phyloP scores from a whole-genome alignment of 1,140 invertebrate genomes.

The Uloborus diversus region DNA sequence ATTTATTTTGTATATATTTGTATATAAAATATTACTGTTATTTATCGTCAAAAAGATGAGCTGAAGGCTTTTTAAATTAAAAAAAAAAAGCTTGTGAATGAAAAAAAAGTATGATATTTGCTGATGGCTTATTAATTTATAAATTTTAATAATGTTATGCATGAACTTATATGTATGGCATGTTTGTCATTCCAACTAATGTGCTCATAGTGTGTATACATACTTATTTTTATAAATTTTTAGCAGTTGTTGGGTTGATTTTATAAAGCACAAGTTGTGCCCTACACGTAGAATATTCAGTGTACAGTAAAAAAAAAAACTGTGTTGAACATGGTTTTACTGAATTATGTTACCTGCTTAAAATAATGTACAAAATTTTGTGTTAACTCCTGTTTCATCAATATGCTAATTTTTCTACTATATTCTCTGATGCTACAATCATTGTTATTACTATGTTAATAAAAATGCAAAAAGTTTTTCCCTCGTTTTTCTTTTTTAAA shows the following conservation, averaged over 20 bases:
- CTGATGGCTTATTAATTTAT: neutral
- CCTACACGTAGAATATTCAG: neutral
- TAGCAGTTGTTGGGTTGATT: constrained; percentile 38
- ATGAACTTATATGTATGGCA: constrained; percentile 12
- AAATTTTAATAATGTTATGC: neutral
- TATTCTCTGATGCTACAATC: neutral
- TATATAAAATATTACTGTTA: neutral
- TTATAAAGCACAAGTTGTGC: constrained; percentile 40
- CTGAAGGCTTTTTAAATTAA: neutral
- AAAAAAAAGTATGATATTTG: neutral
- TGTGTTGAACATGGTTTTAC: neutral
- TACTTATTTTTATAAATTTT: constrained; percentile 53
- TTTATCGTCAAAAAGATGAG: neutral
- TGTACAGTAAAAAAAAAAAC: neutral
- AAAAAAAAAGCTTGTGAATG: no score
- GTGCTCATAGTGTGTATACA: constrained; percentile 11
- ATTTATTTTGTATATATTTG: neutral
- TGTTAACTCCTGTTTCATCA: no score
- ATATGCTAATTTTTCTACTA: neutral
- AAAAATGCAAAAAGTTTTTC: no score
- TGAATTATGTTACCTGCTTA: neutral
- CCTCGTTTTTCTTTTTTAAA: no score
- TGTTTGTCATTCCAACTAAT: constrained; percentile 9
- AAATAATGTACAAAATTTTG: neutral
- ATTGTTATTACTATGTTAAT: no score